Evolutionary conservation across 2,888 invertebrate genomes (phyloP).

Genomic region (Drosophila conformis): DNA sequence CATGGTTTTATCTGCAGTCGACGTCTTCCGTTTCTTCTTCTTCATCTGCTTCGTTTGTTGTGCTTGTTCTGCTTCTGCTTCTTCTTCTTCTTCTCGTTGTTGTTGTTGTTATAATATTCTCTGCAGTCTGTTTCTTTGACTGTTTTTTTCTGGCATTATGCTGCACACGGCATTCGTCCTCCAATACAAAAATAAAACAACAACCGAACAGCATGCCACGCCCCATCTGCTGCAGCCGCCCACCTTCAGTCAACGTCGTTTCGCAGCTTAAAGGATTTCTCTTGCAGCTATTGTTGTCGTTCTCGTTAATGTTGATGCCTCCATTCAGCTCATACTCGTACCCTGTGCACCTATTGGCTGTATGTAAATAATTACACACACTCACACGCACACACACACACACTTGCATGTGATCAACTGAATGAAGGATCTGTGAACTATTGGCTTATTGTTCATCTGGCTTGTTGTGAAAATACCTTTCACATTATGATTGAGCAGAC

Average conservation of each 20-base stretch:
- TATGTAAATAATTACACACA: not conserved
- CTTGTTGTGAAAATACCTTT: not conserved
- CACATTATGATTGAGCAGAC: not conserved
- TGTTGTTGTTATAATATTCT: conserved; percentile 35
- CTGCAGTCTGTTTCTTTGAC: conserved; percentile 44
- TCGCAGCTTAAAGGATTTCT: conserved; percentile 64
- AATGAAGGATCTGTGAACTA: conserved; percentile 7
- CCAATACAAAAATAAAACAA: conserved; percentile 60
- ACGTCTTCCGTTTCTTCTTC: conserved; percentile 22
- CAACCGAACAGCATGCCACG: conserved; percentile 46
- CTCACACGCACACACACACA: not conserved
- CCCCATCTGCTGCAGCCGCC: conserved; percentile 51
- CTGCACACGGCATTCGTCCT: conserved; percentile 74
- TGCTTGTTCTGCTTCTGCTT: conserved; percentile 30
- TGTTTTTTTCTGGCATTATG: conserved; percentile 69
- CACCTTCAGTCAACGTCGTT: conserved; percentile 49
- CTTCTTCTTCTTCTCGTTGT: conserved; percentile 26
- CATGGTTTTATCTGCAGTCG: conserved; percentile 69
- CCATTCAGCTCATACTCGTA: conserved; percentile 12
- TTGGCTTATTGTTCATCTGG: conserved; percentile 1
- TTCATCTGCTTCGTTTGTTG: conserved; percentile 31
- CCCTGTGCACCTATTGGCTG: conserved; percentile 5
- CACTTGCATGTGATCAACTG: not conserved
- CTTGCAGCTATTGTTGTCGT: conserved; percentile 27
- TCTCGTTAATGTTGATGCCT: conserved; percentile 19